Conservation (phyloP, 2,888 invertebrate species). For the Andrena camellia region DNA sequence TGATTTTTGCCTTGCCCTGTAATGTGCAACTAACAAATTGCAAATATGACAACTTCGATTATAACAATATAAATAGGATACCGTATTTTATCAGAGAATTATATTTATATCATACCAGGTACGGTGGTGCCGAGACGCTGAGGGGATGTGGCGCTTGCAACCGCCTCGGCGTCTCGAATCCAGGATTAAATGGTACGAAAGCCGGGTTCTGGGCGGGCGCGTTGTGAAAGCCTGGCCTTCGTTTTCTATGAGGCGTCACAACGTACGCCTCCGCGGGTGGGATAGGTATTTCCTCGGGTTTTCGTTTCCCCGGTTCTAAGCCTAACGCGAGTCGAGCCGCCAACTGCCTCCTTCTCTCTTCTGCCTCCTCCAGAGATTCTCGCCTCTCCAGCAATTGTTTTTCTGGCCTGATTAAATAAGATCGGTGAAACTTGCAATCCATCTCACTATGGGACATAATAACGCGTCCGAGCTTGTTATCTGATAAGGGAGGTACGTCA, state of each 20-base stretch:
- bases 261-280: slow-evolving; percentile 93
- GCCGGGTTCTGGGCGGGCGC: slow-evolving; percentile 95
- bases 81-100: not conserved
- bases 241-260: slow-evolving; percentile 94
- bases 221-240: slow-evolving; percentile 94
- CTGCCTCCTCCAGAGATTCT: slow-evolving; percentile 82
- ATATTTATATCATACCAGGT: slow-evolving; percentile 77
- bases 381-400: slow-evolving; percentile 81
- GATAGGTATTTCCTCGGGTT: slow-evolving; percentile 89
- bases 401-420: slow-evolving; percentile 75
- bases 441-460: not conserved
- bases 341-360: slow-evolving; percentile 82
- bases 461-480: not conserved
- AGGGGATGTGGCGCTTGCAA: slow-evolving; percentile 89
- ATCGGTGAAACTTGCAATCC: not conserved
- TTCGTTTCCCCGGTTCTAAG: slow-evolving; percentile 88
- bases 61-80: not conserved
- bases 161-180: slow-evolving; percentile 85
- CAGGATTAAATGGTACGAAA: slow-evolving; percentile 90
- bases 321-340: slow-evolving; percentile 87
- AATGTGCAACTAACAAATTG: too few species aligned
- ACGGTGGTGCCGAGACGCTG: slow-evolving; percentile 92
- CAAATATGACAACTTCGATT: too few species aligned
- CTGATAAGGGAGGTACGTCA: too few species aligned
- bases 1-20: too few species aligned